These are phyloP conservation scores for Nycticryphes semicollaris DNA, from an alignment of 2,113 vertebrate genomes.

Conservation along the genomic window DNA sequence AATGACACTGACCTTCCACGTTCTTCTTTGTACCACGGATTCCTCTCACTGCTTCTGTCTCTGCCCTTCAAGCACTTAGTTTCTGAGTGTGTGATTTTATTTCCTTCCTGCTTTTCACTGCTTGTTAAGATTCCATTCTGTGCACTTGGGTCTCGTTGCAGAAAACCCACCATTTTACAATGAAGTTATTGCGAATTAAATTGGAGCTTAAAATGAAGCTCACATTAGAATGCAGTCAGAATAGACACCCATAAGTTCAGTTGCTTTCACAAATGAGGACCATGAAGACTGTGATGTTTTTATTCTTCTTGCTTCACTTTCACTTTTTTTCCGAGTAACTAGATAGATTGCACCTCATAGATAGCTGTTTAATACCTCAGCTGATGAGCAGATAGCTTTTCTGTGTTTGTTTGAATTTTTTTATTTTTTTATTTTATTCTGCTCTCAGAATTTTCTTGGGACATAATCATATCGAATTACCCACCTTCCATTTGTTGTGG, in stretches of 20 bases:
- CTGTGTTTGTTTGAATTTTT: background rate
- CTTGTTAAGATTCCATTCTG: background rate
- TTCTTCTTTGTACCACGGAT: background rate
- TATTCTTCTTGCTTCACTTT: background rate
- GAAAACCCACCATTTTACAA: background rate
- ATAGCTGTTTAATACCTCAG: background rate
- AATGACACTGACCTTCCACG: background rate
- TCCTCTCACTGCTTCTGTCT: background rate
- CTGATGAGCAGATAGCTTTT: background rate
- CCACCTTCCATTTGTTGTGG: fast-evolving
- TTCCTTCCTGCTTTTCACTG: background rate
- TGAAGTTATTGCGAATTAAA: background rate
- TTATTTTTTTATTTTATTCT: background rate
- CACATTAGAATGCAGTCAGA: background rate
- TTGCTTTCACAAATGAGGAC: background rate
- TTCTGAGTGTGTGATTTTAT: background rate
- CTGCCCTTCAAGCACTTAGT: background rate
- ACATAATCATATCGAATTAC: background rate
- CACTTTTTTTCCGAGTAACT: background rate
- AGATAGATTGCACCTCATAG: background rate
- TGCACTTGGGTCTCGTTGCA: background rate
- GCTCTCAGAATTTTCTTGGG: background rate
- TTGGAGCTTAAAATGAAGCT: background rate
- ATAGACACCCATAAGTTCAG: background rate
- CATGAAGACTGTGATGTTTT: background rate